These are phyloP conservation scores for Amphipoea lucens DNA, from an alignment of 2,888 invertebrate genomes.

Conservation along the genomic window DNA sequence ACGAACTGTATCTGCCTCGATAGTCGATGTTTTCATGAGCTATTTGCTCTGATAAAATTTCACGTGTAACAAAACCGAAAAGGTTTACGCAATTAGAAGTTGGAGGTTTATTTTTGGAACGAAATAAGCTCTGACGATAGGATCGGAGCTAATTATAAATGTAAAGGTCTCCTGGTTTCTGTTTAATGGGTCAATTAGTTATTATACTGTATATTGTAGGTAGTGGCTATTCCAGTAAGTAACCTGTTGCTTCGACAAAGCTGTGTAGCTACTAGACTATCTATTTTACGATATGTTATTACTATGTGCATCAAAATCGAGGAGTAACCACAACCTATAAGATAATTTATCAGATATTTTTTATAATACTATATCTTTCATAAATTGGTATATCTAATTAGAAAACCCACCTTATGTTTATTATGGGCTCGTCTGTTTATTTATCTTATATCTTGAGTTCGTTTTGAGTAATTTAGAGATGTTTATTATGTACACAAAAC, in stretches of 20 bases:
- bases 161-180: conserved; percentile 4
- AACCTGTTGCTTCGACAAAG: conserved; percentile 43
- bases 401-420: conserved; percentile 39
- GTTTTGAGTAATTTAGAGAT: conserved; percentile 32
- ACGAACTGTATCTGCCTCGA: conserved; percentile 22
- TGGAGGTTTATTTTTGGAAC: conserved; percentile 11
- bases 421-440: conserved; percentile 41
- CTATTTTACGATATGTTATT: neutral
- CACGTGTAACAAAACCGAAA: conserved; percentile 18
- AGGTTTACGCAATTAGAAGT: conserved; percentile 7
- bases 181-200: conserved; percentile 18
- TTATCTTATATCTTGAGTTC: conserved; percentile 24
- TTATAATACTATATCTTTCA: conserved; percentile 6
- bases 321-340: neutral
- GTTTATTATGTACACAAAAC: conserved; percentile 44
- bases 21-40: conserved; percentile 26
- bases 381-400: conserved; percentile 30
- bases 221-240: conserved; percentile 13
- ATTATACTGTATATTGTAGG: neutral
- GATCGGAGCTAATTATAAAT: conserved; percentile 6
- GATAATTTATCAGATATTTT: conserved; percentile 4
- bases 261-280: neutral
- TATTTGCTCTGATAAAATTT: conserved; percentile 27
- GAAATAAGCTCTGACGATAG: neutral
- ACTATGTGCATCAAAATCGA: neutral